Conservation (phyloP, 2,797 vertebrate genomes). For the Anguilla pacifica region DNA sequence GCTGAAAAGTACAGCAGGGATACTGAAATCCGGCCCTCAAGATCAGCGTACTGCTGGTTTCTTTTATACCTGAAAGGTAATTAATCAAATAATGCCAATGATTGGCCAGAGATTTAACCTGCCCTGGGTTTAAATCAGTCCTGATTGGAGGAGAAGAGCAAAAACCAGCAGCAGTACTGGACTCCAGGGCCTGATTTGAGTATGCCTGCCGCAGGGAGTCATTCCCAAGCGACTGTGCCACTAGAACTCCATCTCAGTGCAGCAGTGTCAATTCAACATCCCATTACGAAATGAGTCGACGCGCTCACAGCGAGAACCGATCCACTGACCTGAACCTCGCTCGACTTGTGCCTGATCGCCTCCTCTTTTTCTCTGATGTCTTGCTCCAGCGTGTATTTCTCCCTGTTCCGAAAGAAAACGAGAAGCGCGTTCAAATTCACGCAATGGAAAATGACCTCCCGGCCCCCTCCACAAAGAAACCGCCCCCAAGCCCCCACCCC, state of each 20-base stretch:
- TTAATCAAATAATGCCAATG: no score
- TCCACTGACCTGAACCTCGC: conserved; percentile 87
- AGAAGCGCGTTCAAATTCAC: conserved; percentile 14
- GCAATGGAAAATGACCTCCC: neutral
- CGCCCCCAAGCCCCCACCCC: conserved; percentile 2
- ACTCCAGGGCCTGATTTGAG: no score
- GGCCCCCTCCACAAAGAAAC: conserved; percentile 24
- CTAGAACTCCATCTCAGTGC: neutral
- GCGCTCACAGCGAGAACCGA: neutral
- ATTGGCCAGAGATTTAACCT: no score
- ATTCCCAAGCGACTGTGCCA: neutral
- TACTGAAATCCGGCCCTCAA: no score
- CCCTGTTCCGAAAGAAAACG: conserved; percentile 68
- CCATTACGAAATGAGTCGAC: neutral
- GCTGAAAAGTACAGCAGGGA: no score
- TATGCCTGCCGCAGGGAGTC: no score
- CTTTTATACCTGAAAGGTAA: no score
- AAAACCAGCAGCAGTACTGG: no score
- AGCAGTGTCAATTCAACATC: neutral
- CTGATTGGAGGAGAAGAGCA: no score
- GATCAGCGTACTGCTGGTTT: no score
- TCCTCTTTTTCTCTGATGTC: conserved; percentile 95
- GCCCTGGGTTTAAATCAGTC: no score
- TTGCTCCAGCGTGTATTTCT: conserved; percentile 93
- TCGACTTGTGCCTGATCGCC: conserved; percentile 87